phyloP scores from a whole-genome alignment of 1,140 invertebrate species.

The Orchesella cincta region DNA sequence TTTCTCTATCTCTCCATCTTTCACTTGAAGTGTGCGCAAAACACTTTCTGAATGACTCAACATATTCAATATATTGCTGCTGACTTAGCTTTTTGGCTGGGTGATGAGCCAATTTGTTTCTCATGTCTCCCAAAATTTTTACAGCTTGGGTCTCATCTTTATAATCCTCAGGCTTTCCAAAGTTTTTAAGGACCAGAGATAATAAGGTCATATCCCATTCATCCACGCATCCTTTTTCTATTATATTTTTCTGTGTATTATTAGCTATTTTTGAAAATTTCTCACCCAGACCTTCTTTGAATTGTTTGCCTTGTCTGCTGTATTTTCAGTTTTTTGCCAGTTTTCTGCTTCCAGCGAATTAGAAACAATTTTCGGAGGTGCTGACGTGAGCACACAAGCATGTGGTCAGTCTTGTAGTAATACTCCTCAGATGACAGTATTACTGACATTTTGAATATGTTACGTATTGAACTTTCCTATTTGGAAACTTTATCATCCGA shows the following conservation, averaged over 20 bases:
- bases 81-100: background rate
- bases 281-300: background rate
- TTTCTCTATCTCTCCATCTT: background rate
- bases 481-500: no score
- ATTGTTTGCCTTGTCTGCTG: background rate
- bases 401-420: background rate
- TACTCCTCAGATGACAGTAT: no score
- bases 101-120: background rate
- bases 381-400: background rate
- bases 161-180: background rate
- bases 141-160: background rate
- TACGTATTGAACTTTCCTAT: no score
- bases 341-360: background rate
- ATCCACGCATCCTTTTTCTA: background rate
- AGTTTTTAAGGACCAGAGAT: background rate
- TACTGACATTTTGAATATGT: no score
- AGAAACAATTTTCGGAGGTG: background rate
- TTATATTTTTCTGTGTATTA: background rate
- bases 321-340: background rate
- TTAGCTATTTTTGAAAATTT: background rate
- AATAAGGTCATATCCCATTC: background rate
- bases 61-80: background rate
- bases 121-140: background rate
- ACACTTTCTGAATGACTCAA: background rate
- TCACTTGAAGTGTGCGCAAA: background rate